Base-by-base conservation (phyloP, 2,888 invertebrate genomes). In the Lithophane semibrunnea region DNA sequence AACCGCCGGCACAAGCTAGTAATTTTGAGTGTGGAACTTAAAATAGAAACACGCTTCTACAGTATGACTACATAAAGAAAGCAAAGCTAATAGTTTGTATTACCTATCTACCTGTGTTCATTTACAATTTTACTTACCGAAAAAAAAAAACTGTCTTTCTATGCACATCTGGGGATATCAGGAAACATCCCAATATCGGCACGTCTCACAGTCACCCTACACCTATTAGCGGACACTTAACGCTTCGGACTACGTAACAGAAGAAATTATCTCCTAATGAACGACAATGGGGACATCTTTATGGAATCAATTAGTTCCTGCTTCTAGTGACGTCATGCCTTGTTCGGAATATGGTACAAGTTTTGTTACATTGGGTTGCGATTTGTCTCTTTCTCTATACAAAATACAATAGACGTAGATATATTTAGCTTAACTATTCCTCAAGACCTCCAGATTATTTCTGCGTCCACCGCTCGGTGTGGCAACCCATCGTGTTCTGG, bases 151-250 rank as follows among this genome's bases (percentile, higher is more conserved):
- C 0, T 18, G 3, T 24, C 3, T 18, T 18, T 18, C 47, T 0
- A 21, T 29, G 8, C 5, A 29, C 21, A 21, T 9, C 52, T 29
- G 44, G 21, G 47, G 18, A 73, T 70, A 71, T 47, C 12, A 47
- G 9, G 16, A 70, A 54, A 60, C 4, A 16, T 81, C 79, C 71
- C 0, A 47, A 75, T 68, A 86, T 79, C 79, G 73, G 52, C 44
- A 10, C 3, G 1, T 0, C n/a, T 70, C 5, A 63, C n/a, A n/a
- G 80, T 60, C 42, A 79, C 63, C 78, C 76, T 86, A 85, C 65
- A 67, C 68, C 82, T 80, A 85, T 86, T 88, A 88, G 79, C 52
- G 65, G 86, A 83, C 77, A 87, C 83, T 88, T 86, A 88, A 83
- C 75, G 74, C 79, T 79, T 75, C 75, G 78, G 75, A 85, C 80